phyloP scores from a whole-genome alignment of 2,113 vertebrate genomes.

The human region GRCh38 chr18:32156001-32156500 shows the following conservation, averaged over 20 bases:
- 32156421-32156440: not conserved
- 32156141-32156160: not conserved
- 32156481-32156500: not conserved
- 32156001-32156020: not conserved
- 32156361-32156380: not conserved
- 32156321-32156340: not conserved
- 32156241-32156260: not conserved
- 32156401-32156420: not conserved
- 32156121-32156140: not conserved
- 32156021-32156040: not conserved
- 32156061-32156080: not conserved
- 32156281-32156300: not conserved
- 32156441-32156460: not conserved
- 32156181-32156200: not conserved
- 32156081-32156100: not conserved
- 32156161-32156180: not conserved
- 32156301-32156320: not conserved
- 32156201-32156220: not conserved
- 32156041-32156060: not conserved
- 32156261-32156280: not conserved
- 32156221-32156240: not conserved
- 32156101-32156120: not conserved
- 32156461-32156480: not conserved
- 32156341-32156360: not conserved
- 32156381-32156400: not conserved